phyloP scores from a whole-genome alignment of 2,888 invertebrate species.

The Hyalella azteca region DNA sequence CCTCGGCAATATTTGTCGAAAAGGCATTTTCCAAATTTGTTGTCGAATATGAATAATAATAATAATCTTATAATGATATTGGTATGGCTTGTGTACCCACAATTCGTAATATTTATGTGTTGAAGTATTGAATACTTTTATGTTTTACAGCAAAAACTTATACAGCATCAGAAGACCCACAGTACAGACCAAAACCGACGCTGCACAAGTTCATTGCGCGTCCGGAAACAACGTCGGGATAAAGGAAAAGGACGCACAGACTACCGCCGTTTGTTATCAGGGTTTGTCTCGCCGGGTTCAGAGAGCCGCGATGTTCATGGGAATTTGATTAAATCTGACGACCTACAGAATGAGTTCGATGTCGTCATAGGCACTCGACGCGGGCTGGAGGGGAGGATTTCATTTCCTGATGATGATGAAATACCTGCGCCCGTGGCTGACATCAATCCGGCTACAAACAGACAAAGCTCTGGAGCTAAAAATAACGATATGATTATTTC shows the following conservation, averaged over 20 bases:
- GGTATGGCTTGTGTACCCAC: background rate
- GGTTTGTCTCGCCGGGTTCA: background rate
- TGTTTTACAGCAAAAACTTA: conserved; percentile 2
- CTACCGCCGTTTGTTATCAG: background rate
- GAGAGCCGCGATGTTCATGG: too few species aligned
- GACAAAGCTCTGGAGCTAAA: too few species aligned
- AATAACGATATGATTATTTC: too few species aligned
- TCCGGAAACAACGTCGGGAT: background rate
- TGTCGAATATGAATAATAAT: background rate
- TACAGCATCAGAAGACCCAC: background rate
- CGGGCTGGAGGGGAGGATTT: conserved; percentile 3
- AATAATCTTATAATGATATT: background rate
- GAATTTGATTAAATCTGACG: background rate
- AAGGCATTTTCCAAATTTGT: background rate
- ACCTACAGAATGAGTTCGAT: background rate
- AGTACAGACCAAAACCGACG: background rate
- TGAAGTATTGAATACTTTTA: background rate
- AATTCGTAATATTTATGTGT: background rate
- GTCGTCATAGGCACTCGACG: background rate
- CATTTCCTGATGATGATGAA: too few species aligned
- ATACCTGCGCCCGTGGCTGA: too few species aligned
- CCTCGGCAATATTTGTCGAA: background rate
- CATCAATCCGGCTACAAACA: too few species aligned
- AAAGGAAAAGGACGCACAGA: conserved; percentile 8
- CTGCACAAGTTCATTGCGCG: background rate